A percentile compares a stretch with the other conserved stretches of the same genome.
phyloP scores from a whole-genome alignment of 2,888 invertebrate genomes.

The Cryptocephalus moraei region DNA sequence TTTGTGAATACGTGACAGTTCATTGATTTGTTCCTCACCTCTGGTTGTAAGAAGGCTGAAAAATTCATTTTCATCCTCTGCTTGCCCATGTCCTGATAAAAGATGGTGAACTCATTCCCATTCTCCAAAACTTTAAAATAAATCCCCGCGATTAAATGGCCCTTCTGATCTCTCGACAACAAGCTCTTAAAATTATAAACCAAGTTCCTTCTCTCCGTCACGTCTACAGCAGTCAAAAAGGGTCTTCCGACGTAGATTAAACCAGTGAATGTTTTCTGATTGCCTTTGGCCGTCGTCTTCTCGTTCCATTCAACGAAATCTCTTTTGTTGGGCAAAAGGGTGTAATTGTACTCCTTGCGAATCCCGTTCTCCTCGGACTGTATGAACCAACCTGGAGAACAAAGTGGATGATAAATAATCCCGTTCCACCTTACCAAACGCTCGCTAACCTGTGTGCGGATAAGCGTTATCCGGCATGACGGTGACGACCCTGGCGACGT shows the following conservation, averaged over 20 bases:
- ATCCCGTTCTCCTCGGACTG: conserved; percentile 68
- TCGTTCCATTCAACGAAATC: conserved; percentile 83
- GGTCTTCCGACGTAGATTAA: conserved; percentile 71
- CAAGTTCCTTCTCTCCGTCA: conserved; percentile 81
- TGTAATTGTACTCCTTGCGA: conserved; percentile 77
- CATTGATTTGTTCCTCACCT: conserved; percentile 13
- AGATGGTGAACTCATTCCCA: conserved; percentile 60
- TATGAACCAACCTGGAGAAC: conserved; percentile 63
- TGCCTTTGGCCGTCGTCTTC: conserved; percentile 57
- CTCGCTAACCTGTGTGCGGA: conserved; percentile 74
- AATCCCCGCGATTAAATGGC: conserved; percentile 71
- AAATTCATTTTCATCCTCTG: conserved; percentile 67
- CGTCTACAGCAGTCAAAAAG: conserved; percentile 70
- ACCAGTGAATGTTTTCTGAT: conserved; percentile 47
- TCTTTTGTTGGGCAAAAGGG: conserved; percentile 54
- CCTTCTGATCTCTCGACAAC: conserved; percentile 72
- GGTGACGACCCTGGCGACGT: conserved; percentile 74
- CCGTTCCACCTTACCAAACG: too few relatives aligned
- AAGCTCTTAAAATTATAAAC: conserved; percentile 77
- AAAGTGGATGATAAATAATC: too few relatives aligned
- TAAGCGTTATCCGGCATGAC: conserved; percentile 77
- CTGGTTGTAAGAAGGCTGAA: conserved; percentile 45
- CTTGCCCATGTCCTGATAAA: conserved; percentile 62
- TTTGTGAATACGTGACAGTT: too few relatives aligned
- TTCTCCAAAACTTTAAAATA: conserved; percentile 66